phyloP scores from a whole-genome alignment of 2,888 invertebrate genomes.

The Sabatieria punctata region DNA sequence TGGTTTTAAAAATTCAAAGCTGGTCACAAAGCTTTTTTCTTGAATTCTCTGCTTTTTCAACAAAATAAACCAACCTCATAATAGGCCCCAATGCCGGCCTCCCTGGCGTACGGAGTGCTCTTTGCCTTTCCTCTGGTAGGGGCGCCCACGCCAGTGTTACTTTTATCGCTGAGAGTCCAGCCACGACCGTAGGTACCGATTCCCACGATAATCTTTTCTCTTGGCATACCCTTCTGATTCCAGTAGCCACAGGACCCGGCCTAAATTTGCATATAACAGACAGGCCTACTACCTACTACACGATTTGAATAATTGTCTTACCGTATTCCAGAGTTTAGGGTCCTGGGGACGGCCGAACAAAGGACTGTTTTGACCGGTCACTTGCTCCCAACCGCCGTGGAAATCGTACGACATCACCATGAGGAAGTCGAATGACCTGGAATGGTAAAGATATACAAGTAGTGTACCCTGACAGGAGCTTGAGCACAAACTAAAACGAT shows the following conservation, averaged over 20 bases:
- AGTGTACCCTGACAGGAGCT: no score
- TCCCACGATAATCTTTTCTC: constrained; percentile 22
- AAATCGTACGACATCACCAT: constrained; percentile 24
- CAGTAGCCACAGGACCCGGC: no score
- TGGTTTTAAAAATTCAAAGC: no score
- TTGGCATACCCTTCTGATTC: constrained; percentile 24
- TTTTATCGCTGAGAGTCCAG: constrained; percentile 17
- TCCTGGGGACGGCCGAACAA: constrained; percentile 16
- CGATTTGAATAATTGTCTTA: no score
- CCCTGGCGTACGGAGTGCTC: constrained; percentile 52
- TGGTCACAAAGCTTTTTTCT: constrained; percentile 13
- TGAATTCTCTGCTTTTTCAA: no score
- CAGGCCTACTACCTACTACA: no score
- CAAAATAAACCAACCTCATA: constrained; percentile 46
- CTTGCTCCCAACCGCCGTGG: constrained; percentile 19
- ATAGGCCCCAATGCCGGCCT: constrained; percentile 82
- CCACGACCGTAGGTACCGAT: constrained; percentile 25
- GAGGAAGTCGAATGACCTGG: constrained; percentile 19
- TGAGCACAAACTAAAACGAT: no score
- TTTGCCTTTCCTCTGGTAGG: not conserved
- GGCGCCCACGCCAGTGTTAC: constrained; percentile 16
- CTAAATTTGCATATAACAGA: no score
- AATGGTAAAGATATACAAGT: no score
- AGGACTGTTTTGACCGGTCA: constrained; percentile 19
- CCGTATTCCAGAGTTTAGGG: constrained; percentile 19